Percentiles rank a stretch among this genome's conserved stretches.
Evolutionary conservation across 2,888 invertebrate species (phyloP).

Genomic region (Machimus rusticus): DNA sequence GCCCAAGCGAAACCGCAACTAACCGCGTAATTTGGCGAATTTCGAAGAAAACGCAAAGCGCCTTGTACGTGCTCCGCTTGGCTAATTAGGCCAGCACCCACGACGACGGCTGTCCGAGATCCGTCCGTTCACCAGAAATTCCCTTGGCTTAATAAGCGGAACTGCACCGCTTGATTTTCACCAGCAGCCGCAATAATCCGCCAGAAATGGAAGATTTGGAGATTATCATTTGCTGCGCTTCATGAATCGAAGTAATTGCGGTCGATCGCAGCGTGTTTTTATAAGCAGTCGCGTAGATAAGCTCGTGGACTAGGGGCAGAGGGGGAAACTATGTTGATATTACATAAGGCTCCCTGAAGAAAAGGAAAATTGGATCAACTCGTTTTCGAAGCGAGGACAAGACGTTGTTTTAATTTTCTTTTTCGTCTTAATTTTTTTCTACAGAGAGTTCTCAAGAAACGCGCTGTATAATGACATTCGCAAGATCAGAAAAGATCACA

Average conservation of each 20-base stretch:
- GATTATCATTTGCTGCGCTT: not conserved
- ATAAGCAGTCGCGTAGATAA: not conserved
- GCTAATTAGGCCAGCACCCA: conserved; percentile 19
- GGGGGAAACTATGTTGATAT: not conserved
- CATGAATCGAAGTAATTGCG: not conserved
- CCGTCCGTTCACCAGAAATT: not conserved
- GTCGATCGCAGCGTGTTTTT: not conserved
- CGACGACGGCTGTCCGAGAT: not conserved
- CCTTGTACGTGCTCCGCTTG: not conserved
- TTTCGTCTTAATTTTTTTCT: not conserved
- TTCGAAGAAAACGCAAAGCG: conserved; percentile 1
- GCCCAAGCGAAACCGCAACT: not conserved
- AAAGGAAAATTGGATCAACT: conserved; percentile 17
- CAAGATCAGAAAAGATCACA: conserved; percentile 22
- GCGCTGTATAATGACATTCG: conserved; percentile 11
- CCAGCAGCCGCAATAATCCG: not conserved
- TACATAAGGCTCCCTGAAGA: not conserved
- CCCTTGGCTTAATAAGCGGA: not conserved
- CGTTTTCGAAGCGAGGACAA: not conserved
- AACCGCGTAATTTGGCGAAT: not conserved
- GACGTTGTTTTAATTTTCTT: not conserved
- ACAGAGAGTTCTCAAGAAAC: conserved; percentile 6
- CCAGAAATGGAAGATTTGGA: not conserved
- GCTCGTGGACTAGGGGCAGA: not conserved
- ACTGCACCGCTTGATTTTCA: not conserved